These are phyloP conservation scores for Sciurus niger DNA, from an alignment of 2,113 vertebrate genomes.

Conservation along the genomic window DNA sequence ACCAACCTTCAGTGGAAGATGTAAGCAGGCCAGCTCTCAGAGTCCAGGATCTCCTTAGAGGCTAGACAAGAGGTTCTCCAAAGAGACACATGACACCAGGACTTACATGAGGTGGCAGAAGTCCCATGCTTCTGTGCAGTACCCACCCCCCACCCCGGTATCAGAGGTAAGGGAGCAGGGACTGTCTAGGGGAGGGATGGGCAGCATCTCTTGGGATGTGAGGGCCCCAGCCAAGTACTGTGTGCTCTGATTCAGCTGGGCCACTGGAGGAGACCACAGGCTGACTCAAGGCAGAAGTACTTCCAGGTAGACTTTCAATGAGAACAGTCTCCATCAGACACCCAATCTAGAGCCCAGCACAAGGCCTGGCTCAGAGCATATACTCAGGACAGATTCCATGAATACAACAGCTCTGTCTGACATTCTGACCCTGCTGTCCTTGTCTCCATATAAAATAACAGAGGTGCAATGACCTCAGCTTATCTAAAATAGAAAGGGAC, in stretches of 20 bases:
- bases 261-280: not conserved
- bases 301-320: not conserved
- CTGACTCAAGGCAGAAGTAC: not conserved
- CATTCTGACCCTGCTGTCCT: not conserved
- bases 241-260: not conserved
- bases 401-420: not conserved
- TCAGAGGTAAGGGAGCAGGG: not conserved
- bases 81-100: not conserved
- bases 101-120: not conserved
- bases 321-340: not conserved
- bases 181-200: rapidly evolving
- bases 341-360: not conserved
- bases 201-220: not conserved
- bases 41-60: not conserved
- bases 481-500: not conserved
- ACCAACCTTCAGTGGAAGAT: not conserved
- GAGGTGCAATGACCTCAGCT: not conserved
- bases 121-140: not conserved
- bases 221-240: not conserved
- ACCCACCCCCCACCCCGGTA: too few relatives aligned
- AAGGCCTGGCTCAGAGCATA: not conserved
- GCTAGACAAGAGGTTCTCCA: not conserved
- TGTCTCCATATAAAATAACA: not conserved
- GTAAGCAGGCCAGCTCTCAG: not conserved
- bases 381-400: not conserved